These are phyloP conservation scores for Nothocercus julius DNA, from an alignment of 2,113 vertebrate genomes.

Conservation along the genomic window DNA sequence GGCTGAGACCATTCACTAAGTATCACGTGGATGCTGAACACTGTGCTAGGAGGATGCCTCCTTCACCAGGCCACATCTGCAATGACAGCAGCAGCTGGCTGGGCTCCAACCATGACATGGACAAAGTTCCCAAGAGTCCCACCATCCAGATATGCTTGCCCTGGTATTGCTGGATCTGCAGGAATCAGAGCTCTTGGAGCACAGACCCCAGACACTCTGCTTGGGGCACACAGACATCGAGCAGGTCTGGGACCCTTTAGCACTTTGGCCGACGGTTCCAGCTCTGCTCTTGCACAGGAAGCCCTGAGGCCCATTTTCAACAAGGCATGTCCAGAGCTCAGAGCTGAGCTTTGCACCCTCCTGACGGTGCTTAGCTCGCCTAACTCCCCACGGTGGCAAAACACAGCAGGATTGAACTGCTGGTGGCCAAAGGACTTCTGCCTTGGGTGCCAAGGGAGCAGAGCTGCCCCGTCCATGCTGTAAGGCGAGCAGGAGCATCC, in stretches of 20 bases:
- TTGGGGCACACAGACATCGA: not conserved
- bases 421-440: not conserved
- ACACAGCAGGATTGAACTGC: fast-evolving
- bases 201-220: fast-evolving
- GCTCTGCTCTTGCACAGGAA: not conserved
- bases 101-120: not conserved
- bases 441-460: not conserved
- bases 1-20: not conserved
- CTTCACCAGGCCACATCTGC: not conserved
- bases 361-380: fast-evolving
- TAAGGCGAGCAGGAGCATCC: not conserved
- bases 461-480: fast-evolving
- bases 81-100: fast-evolving
- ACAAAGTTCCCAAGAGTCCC: not conserved
- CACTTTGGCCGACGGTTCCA: not conserved
- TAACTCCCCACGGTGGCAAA: not conserved
- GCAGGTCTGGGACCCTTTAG: not conserved
- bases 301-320: not conserved
- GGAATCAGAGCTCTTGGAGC: not conserved
- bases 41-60: no score
- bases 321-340: not conserved
- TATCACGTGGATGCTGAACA: not conserved
- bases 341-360: not conserved
- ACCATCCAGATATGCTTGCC: not conserved
- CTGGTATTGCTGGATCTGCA: not conserved